Base-by-base conservation (phyloP, 2,113 vertebrate genomes). In the Bufo gargarizans region DNA sequence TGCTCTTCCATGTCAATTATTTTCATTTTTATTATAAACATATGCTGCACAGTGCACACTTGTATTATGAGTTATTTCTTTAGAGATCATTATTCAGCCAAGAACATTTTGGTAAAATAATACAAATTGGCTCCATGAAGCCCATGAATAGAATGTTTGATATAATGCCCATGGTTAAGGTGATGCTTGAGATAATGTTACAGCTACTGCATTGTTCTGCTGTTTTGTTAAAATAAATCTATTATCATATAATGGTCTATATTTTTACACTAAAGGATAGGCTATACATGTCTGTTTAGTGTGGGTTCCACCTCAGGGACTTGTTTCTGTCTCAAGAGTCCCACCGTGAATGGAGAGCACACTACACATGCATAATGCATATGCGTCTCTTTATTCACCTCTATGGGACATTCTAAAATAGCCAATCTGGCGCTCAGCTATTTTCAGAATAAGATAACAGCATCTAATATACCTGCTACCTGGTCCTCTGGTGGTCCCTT, bases 1-100 rank as follows among this genome's bases (percentile, higher is more conserved):
- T 78, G 85, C 74, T 78, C 74, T 47, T 86, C 85, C 76, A 61
- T 86, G 72, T 63, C 72, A 74, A 86, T 86, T 86, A 86, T 86
- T 78, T 86, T 77, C 55, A 76, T 67, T 53, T 77, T 77, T 86
- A 86, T 86, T 86, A 61, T 78, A 86, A 86, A 78, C 85, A 86
- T 20, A 43, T 86, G 84, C 43, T 77, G 43, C 67, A 47, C 43
- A 45, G 72, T 74, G 17, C 45, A 77, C 19, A 76, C 50, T 56
- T 53, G 9, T 22, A 61, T 61, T 45, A 58, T 77, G 50, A 63
- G 55, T 45, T 86, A 77, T 20, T 78, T 78, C 77, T n/a, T 22
- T 14, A 22, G 10, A 78, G 82, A 84, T 50, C 63, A 71, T 22
- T 56, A 55, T 84, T 50, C 10, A 69, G 69, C 58, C 58, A 83